Evolutionary conservation across 2,888 invertebrate genomes (phyloP), one percentile per base, ranked within the genome.

Genomic region (Poecilobothrus nobilitatus): DNA sequence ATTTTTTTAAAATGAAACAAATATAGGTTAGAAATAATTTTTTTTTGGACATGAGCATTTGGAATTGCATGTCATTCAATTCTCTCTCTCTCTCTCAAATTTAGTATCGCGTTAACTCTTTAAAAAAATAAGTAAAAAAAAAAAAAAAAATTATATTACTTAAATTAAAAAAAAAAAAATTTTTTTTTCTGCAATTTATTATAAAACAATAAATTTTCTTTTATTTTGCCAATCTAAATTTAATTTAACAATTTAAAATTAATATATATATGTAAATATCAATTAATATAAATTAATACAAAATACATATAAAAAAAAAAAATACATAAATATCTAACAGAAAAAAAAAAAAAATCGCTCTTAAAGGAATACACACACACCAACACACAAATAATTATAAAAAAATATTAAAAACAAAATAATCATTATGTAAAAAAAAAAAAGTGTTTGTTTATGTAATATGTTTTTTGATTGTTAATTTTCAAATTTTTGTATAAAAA

Each of bases 331-430:
- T 66, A 71, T 66, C 44, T 27, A 27, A 27, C 27, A 27, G 27
- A 27, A 27, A 41, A 71, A 69, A 61, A 2, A 27, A 68, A 68
- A 62, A 67, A 65, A 66, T 66, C 70, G 66, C 70, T 67, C 34
- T 71, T 34, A 37, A 66, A 69, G 21, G 34, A 69, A 69, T 62
- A 74, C 73, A 21, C 64, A 61, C 33, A 70, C 75, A 75, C n/a
- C n/a, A n/a, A n/a, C 53, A 53, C 75, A 76, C 74, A 66, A 70
- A 68, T 12, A 68, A 64, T 27, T 72, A 69, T 72, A 73, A 53
- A 18, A 53, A 41, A 6, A 53, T 53, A 18, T 27, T 15, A 27
- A 63, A 63, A 27, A 63, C 27, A 27, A 12, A 27, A 63, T 12
- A 63, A 63, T 27, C 15, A 3, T 18, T 53, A 53, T 37, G 8